phyloP scores from a whole-genome alignment of 1,140 invertebrate genomes.

The Aradophagus sp. region DNA sequence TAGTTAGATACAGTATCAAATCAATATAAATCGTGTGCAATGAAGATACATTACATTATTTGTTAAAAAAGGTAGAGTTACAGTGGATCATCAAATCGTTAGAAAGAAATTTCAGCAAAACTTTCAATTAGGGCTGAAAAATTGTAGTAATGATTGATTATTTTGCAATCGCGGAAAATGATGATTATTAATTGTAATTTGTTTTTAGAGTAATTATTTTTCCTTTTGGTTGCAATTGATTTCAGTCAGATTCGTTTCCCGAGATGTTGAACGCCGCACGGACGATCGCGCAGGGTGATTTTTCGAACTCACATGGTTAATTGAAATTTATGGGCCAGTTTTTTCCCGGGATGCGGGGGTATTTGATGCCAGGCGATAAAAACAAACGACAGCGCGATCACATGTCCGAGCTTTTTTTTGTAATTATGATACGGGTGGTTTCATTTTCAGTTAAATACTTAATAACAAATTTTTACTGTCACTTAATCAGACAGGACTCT shows the following conservation, averaged over 20 bases:
- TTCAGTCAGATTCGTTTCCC: constrained; percentile 14
- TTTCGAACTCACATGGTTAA: constrained; percentile 23
- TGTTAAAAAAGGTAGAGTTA: too few species aligned
- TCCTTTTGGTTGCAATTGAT: neutral
- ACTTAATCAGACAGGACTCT: constrained; percentile 8
- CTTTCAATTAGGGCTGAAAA: too few species aligned
- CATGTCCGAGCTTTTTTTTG: constrained; percentile 37
- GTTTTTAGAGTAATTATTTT: neutral
- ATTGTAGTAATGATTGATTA: too few species aligned
- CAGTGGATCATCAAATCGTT: too few species aligned
- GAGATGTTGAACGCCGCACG: constrained; percentile 1
- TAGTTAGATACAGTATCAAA: too few species aligned
- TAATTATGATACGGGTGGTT: constrained; percentile 45
- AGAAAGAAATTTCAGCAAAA: too few species aligned
- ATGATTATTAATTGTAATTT: too few species aligned
- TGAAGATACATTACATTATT: too few species aligned
- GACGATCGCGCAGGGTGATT: constrained; percentile 15
- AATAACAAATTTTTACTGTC: constrained; percentile 38
- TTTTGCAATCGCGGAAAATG: too few species aligned
- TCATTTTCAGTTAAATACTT: constrained; percentile 41
- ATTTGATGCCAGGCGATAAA: constrained; percentile 1
- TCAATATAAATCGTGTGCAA: too few species aligned
- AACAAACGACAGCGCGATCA: constrained; percentile 17
- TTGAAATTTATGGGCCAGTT: constrained; percentile 36
- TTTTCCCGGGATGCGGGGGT: neutral